Percentiles rank a stretch among this genome's conserved stretches.
Conservation (phyloP, 2,797 vertebrate species). For the Neosilurus hyrtlii region DNA sequence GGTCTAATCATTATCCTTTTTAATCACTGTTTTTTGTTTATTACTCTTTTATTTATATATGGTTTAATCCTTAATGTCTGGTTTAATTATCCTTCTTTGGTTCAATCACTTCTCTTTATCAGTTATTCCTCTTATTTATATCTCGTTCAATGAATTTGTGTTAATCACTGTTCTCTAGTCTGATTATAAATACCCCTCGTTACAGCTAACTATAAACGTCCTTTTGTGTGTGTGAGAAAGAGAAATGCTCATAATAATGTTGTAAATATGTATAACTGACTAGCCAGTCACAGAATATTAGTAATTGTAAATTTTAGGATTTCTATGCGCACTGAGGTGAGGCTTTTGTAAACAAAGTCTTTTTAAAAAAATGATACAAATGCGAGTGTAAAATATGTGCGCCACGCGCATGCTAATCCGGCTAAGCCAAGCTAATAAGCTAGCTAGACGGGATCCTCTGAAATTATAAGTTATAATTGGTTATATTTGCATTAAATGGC, state of each 20-base stretch:
- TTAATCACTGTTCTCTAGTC: background rate
- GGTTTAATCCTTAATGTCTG: background rate
- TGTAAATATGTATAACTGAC: background rate
- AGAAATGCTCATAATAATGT: background rate
- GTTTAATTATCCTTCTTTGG: background rate
- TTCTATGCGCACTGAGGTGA: background rate
- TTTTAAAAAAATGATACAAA: no score
- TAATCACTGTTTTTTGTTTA: background rate
- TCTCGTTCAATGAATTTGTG: background rate
- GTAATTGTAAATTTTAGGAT: background rate
- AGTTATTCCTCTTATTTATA: background rate
- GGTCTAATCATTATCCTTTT: background rate
- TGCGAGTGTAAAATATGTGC: background rate
- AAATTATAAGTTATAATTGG: background rate
- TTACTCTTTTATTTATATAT: background rate
- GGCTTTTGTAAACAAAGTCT: background rate
- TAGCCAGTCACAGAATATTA: no score
- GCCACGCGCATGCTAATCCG: background rate
- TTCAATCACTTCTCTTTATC: background rate
- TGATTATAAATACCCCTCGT: background rate
- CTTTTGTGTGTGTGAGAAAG: background rate
- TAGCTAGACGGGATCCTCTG: background rate
- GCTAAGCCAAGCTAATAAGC: background rate
- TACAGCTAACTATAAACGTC: background rate
- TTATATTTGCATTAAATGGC: background rate